phyloP scores from a whole-genome alignment of 2,113 vertebrate genomes.

The Chelonoidis abingdonii region DNA sequence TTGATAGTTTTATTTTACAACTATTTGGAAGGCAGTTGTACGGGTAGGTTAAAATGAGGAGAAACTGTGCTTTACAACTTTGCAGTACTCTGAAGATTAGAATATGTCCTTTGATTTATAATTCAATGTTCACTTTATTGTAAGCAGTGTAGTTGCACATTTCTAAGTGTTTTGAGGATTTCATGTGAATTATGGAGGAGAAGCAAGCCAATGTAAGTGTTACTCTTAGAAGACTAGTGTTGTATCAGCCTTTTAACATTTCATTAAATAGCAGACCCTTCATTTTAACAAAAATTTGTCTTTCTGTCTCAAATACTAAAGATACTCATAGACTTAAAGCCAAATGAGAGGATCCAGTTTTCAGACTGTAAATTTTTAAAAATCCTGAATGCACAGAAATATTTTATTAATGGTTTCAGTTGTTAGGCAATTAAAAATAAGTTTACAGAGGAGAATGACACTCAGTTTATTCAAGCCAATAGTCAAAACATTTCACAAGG shows the following conservation, averaged over 20 bases:
- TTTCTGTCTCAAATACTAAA: not conserved
- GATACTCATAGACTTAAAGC: not conserved
- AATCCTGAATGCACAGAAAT: not conserved
- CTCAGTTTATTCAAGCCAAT: not conserved
- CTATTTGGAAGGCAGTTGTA: not conserved
- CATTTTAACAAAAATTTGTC: conserved; percentile 5
- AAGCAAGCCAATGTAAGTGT: not conserved
- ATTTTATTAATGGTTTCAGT: not conserved
- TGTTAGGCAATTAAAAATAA: conserved; percentile 24
- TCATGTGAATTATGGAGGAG: not conserved
- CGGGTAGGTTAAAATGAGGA: conserved; percentile 13
- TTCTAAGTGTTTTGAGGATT: conserved; percentile 14
- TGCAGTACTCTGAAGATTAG: conserved; percentile 4
- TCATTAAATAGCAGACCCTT: conserved; percentile 20
- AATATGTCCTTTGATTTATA: conserved; percentile 20
- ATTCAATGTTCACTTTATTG: not conserved
- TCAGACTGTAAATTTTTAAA: not conserved
- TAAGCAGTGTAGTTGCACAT: not conserved
- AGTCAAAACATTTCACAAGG: not conserved
- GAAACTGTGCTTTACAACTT: not conserved
- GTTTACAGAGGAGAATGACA: conserved; percentile 22
- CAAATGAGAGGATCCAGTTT: not conserved
- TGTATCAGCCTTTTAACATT: not conserved
- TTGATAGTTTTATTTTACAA: not conserved
- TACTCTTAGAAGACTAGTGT: not conserved